Percentiles rank a stretch among this genome's conserved stretches.
Conservation (phyloP, 2,797 vertebrate genomes). For the Pangasius djambal region DNA sequence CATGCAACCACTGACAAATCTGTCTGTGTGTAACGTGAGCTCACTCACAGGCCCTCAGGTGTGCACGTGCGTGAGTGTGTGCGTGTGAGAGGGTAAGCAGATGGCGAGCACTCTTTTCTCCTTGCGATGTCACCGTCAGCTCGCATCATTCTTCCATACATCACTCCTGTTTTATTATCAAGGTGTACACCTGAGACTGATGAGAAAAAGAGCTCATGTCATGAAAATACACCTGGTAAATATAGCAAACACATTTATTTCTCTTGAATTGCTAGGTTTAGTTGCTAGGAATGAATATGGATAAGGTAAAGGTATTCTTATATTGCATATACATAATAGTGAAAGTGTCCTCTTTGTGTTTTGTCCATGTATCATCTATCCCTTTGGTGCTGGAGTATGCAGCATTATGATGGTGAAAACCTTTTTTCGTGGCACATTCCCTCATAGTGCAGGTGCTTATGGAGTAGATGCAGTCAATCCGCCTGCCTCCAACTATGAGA, state of each 20-base stretch:
- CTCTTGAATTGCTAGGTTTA: neutral
- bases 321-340: neutral
- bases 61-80: conserved; percentile 4
- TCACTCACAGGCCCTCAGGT: conserved; percentile 25
- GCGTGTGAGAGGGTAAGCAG: conserved; percentile 33
- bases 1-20: conserved; percentile 24
- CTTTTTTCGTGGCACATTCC: conserved; percentile 37
- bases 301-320: neutral
- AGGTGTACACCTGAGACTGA: conserved; percentile 8
- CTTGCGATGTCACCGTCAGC: conserved; percentile 42
- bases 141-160: conserved; percentile 39
- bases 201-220: neutral
- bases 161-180: conserved; percentile 38
- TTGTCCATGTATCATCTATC: conserved; percentile 9
- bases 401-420: conserved; percentile 18
- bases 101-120: conserved; percentile 43
- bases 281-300: neutral
- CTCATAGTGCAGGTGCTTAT: conserved; percentile 32
- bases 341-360: conserved; percentile 18
- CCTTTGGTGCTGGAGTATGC: neutral
- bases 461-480: conserved; percentile 18
- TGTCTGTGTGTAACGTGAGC: conserved; percentile 34
- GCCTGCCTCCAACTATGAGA: conserved; percentile 38
- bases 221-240: neutral
- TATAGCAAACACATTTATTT: conserved; percentile 18